Base-by-base conservation (phyloP, 1,140 invertebrate genomes). In the Acromyrmex charruanus region DNA sequence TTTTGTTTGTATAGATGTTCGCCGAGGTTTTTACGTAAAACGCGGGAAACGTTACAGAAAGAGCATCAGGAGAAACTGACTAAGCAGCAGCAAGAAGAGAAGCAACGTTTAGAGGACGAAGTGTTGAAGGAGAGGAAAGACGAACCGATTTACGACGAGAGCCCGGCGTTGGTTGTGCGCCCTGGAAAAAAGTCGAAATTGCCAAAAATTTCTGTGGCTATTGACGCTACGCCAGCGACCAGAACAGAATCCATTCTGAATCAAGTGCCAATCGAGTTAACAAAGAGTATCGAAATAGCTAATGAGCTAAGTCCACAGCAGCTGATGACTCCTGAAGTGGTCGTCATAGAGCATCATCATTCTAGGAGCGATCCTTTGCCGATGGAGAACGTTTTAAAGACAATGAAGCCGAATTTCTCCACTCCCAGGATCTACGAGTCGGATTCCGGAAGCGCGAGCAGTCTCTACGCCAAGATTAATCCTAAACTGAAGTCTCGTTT, bases 231-330 rank as follows among this genome's bases (percentile, higher is more conserved):
- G 9, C 97, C 97, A 35, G 96, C 96, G 5, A 96, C 97, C 2
- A 95, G 97, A 87, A 97, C 97, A 4, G 96, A 96, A 82, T 97
- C 97, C 65, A 96, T 98, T 49, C 93, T 98, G 77, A 96, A 97
- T 91, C 97, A 98, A 94, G 96, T 97, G 91, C 97, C 97, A 9
- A 97, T 98, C 88, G 97, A 98, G 93, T 90, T 97, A 14, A 95
- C 95, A 2, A 97, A 97, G 35, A 59, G 88, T n/a, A 65, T 65
- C 91, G 93, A 92, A 77, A 51, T 12, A 35, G 68, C 16, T 31
- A 82, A 44, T 82, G 87, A 61, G 9, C 21, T 84, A 16, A 91
- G 89, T 49, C 21, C 18, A 7, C 88, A 63, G 53, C 86, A 90
- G 21, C 21, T 44, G 10, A 85, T 79, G 18, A 61, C 92, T 44